Evolutionary conservation across 2,888 invertebrate species (phyloP), one percentile per base, ranked within the genome.

Genomic region (Sylvicola fuscatus): DNA sequence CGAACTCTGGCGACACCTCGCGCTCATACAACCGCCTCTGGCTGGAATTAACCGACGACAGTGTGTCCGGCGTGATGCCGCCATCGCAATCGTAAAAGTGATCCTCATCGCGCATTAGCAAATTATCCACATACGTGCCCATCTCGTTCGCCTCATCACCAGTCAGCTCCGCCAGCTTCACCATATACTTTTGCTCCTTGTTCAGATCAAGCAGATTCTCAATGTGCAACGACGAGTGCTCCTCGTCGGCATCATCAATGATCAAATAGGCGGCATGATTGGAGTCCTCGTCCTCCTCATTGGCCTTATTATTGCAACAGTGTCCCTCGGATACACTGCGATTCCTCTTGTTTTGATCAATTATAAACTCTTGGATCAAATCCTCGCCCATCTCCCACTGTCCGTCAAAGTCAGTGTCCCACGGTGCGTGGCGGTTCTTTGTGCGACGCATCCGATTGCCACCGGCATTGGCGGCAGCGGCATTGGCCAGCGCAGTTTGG

Each of bases 341-440:
- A 45, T 51, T 50, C 21, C 49, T 48, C 39, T 44, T 47, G 39
- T 52, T 49, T 43, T 48, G 45, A 36, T 46, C 48, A 7, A 46
- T 40, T 31, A 53, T 45, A 40, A 53, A 53, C 41, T 54, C 53
- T 37, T 49, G 48, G n/a, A 52, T 52, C 29, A 52, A 40, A 47
- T 54, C 52, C 35, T 47, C 47, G 28, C 52, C 52, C 53, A 54
- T 54, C 46, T 54, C 53, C 53, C 53, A 54, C 39, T 50, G 47
- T 17, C 52, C 53, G 40, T 51, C 50, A 36, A 54, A 54, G 44
- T 54, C 51, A 14, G 51, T 53, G 42, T 54, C 53, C 53, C 53
- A 54, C 38, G 46, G 43, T 35, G 50, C 49, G 17, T 7, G 7
- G 30, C 38, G 39, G 16, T 33, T 14, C 14, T 47, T 46, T 40